Evolutionary conservation across 1,140 invertebrate species (phyloP).

Genomic region (Aphelenchoides besseyi): DNA sequence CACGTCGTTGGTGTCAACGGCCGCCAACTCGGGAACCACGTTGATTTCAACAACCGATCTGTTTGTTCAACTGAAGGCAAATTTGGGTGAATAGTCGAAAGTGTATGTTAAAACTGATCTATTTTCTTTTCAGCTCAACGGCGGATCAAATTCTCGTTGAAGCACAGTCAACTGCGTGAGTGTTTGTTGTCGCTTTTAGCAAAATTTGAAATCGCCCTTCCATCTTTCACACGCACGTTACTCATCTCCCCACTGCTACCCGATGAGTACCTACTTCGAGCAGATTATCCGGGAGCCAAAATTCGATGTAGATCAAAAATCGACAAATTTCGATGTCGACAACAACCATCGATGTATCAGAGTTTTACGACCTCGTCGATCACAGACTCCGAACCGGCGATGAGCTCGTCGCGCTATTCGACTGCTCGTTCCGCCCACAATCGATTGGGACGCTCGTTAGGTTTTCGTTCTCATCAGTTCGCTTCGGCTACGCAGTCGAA

Average conservation of each 20-base stretch:
- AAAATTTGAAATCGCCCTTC: constrained; percentile 94
- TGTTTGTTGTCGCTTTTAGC: constrained; percentile 85
- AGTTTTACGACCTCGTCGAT: constrained; percentile 30
- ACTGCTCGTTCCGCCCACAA: not conserved
- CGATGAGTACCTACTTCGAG: constrained; percentile 71
- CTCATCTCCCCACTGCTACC: constrained; percentile 88
- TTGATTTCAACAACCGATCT: constrained; percentile 90
- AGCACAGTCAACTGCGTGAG: constrained; percentile 63
- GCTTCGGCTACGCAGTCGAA: constrained; percentile 1
- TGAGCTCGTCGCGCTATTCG: not conserved
- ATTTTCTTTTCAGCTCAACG: constrained; percentile 1
- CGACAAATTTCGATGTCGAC: constrained; percentile 28
- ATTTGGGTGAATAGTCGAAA: not conserved
- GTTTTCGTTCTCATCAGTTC: not conserved
- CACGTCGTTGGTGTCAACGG: not conserved
- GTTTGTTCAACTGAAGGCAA: constrained; percentile 82
- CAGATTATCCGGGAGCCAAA: constrained; percentile 64
- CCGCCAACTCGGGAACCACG: constrained; percentile 71
- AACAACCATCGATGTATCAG: not conserved
- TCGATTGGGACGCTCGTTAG: not conserved
- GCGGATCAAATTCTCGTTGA: constrained; percentile 11
- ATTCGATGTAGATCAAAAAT: constrained; percentile 46
- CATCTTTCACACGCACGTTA: constrained; percentile 86
- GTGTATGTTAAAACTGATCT: no score
- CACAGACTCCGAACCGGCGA: not conserved